Conservation (phyloP, 30 jellyfish, hydroid and myxozoan genomes). For the Calvadosia cruxmelitensis region DNA sequence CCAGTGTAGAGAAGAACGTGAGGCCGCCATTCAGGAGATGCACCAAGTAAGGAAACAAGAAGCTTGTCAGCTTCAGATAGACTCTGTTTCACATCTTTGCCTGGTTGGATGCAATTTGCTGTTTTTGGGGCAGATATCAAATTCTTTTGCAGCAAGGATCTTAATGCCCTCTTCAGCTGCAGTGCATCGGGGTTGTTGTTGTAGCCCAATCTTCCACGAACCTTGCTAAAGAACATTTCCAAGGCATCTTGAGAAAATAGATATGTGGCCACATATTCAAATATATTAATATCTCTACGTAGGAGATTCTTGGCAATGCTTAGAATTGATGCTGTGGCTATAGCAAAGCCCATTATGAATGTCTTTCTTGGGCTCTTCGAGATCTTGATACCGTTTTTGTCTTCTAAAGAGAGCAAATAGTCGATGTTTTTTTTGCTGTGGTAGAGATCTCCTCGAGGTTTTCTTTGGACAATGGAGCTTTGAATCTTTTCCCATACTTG, state of each 20-base stretch:
- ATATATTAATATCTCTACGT: slow-evolving; percentile 2
- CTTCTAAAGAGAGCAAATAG: background rate
- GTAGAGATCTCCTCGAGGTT: slow-evolving; percentile 1
- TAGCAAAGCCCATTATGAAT: background rate
- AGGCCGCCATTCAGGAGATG: slow-evolving; percentile 14
- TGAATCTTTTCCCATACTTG: slow-evolving; percentile 23
- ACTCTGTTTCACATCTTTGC: background rate
- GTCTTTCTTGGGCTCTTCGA: slow-evolving; percentile 2
- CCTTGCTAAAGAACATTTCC: slow-evolving; percentile 30
- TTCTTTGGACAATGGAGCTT: slow-evolving; percentile 3
- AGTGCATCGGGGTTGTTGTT: slow-evolving; percentile 29
- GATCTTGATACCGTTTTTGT: background rate
- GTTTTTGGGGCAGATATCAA: slow-evolving; percentile 13
- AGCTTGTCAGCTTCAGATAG: slow-evolving; percentile 5
- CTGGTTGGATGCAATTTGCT: background rate
- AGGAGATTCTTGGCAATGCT: background rate
- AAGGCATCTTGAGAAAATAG: slow-evolving; percentile 31
- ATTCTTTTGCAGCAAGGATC: slow-evolving; percentile 23
- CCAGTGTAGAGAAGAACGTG: slow-evolving; percentile 12
- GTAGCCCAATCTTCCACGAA: slow-evolving; percentile 32
- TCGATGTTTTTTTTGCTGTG: background rate
- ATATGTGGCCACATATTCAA: slow-evolving; percentile 12
- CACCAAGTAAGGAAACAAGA: background rate
- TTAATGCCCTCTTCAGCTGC: slow-evolving; percentile 14
- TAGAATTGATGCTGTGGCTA: background rate